Evolutionary conservation across 2,888 invertebrate species (phyloP).

Genomic region (Laspeyria flexula): DNA sequence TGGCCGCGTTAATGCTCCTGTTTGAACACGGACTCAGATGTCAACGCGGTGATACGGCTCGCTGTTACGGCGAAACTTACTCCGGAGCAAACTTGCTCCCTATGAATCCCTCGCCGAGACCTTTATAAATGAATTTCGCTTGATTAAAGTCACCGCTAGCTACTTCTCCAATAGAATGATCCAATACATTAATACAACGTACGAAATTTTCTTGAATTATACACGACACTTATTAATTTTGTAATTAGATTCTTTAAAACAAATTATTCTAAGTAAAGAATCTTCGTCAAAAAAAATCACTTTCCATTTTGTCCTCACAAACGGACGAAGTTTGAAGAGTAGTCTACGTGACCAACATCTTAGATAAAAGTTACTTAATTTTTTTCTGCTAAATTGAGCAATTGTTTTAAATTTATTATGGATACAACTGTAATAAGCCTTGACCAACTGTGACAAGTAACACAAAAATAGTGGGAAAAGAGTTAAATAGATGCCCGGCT

Average conservation of each 20-base stretch:
- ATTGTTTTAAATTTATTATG: constrained; percentile 13
- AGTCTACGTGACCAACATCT: constrained; percentile 62
- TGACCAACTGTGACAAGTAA: constrained; percentile 5
- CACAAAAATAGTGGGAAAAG: constrained; percentile 23
- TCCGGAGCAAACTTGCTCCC: background rate
- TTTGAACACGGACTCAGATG: constrained; percentile 34
- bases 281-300: constrained; percentile 44
- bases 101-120: background rate
- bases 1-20: constrained; percentile 55
- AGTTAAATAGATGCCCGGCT: constrained; percentile 53
- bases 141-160: constrained; percentile 19
- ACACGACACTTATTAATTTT: constrained; percentile 19
- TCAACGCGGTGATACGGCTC: constrained; percentile 19
- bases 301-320: constrained; percentile 51
- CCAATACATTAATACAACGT: constrained; percentile 13
- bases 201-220: background rate
- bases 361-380: constrained; percentile 22
- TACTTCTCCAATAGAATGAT: constrained; percentile 23
- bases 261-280: constrained; percentile 42
- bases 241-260: constrained; percentile 31
- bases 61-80: constrained; percentile 28
- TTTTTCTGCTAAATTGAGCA: constrained; percentile 4
- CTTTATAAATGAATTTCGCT: constrained; percentile 24
- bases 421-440: constrained; percentile 3
- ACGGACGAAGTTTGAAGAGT: constrained; percentile 52